A percentile compares a stretch with the other conserved stretches of the same genome.
These are phyloP conservation scores for Mayetiola destructor DNA, from an alignment of 2,888 invertebrate genomes.

Conservation along the genomic window DNA sequence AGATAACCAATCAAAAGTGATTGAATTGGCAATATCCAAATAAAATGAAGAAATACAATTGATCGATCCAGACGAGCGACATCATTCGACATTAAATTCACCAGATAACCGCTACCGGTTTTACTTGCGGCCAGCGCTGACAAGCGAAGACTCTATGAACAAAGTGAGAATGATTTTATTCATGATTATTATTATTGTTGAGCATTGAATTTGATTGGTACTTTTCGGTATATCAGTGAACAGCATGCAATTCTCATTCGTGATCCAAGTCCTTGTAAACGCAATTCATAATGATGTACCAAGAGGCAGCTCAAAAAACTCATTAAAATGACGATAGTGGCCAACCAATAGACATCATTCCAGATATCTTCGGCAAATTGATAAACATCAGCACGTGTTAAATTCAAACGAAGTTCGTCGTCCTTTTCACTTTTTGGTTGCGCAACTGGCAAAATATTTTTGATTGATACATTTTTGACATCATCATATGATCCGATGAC, in stretches of 20 bases:
- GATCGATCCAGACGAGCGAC: conserved; percentile 82
- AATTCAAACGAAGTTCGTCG: neutral
- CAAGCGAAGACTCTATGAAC: conserved; percentile 45
- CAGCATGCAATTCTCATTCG: conserved; percentile 51
- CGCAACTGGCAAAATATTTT: neutral
- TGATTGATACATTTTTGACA: neutral
- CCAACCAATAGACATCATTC: conserved; percentile 30
- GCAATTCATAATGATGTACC: conserved; percentile 34
- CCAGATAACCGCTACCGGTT: conserved; percentile 74
- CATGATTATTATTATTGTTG: neutral
- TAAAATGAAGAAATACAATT: conserved; percentile 66
- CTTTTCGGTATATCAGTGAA: conserved; percentile 53
- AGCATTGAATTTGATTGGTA: conserved; percentile 23
- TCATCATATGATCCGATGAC: neutral
- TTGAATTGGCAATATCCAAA: conserved; percentile 71
- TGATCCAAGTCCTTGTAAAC: conserved; percentile 41
- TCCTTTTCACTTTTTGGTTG: neutral
- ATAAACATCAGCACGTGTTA: conserved; percentile 15
- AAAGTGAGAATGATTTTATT: neutral
- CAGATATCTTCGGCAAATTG: conserved; percentile 24
- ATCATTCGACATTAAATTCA: conserved; percentile 88
- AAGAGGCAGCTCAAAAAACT: conserved; percentile 30
- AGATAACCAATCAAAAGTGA: conserved; percentile 51
- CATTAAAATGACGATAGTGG: conserved; percentile 27
- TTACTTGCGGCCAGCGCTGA: conserved; percentile 54